Percentiles rank a stretch among this genome's conserved stretches.
phyloP scores from a whole-genome alignment of 2,113 vertebrate species.

The Callaeas wilsoni region DNA sequence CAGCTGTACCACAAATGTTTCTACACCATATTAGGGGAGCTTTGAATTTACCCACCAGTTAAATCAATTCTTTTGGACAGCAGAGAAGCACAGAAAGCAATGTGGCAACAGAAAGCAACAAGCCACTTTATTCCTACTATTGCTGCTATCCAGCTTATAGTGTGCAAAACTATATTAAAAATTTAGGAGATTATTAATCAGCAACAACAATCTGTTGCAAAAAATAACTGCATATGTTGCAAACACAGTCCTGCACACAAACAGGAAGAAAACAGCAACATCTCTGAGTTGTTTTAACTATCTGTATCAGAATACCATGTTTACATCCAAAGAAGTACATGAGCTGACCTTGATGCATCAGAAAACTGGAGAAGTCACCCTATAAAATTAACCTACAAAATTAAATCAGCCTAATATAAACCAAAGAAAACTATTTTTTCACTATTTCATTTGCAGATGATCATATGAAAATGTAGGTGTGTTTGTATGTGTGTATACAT shows the following conservation, averaged over 20 bases:
- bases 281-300: background rate
- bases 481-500: background rate
- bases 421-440: background rate
- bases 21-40: background rate
- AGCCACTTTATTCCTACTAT: background rate
- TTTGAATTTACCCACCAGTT: background rate
- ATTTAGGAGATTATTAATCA: background rate
- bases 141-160: background rate
- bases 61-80: background rate
- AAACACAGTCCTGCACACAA: background rate
- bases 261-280: background rate
- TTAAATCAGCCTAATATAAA: background rate
- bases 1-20: background rate
- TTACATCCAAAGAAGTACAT: background rate
- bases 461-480: background rate
- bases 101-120: background rate
- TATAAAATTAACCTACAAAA: background rate
- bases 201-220: background rate
- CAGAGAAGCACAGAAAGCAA: background rate
- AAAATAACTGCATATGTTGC: background rate
- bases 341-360: background rate
- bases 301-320: background rate
- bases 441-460: background rate
- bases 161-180: background rate
- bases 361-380: background rate